phyloP scores from a whole-genome alignment of 2,888 invertebrate genomes.

The Eupithecia tripunctaria region DNA sequence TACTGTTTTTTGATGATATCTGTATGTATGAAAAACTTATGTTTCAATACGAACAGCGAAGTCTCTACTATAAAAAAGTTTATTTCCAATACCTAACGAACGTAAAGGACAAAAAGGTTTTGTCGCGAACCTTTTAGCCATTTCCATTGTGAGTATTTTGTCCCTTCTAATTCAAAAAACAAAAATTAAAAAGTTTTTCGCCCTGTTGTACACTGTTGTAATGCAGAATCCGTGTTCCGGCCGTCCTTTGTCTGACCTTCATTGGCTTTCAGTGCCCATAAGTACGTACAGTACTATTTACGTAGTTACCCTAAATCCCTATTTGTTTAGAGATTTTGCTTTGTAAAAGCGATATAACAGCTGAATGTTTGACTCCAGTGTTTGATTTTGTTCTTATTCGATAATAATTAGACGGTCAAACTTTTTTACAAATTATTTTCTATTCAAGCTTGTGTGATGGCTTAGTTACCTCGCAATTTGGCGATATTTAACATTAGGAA shows the following conservation, averaged over 20 bases:
- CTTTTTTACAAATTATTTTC: neutral
- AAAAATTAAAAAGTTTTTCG: constrained; percentile 32
- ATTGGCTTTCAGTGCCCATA: constrained; percentile 13
- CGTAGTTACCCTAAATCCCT: neutral
- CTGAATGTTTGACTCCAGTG: neutral
- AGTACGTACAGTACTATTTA: neutral
- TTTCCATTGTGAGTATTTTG: constrained; percentile 19
- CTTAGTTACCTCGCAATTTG: neutral
- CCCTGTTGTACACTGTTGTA: constrained; percentile 40
- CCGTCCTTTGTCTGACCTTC: constrained; percentile 30
- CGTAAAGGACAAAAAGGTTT: constrained; percentile 10
- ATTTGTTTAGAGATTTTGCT: neutral
- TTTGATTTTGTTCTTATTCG: neutral
- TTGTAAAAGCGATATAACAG: neutral
- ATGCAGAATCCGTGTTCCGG: constrained; percentile 46
- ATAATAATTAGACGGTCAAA: neutral
- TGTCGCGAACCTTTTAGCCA: constrained; percentile 6
- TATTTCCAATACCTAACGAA: neutral
- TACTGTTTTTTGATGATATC: neutral
- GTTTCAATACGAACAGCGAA: neutral
- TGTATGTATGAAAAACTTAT: neutral
- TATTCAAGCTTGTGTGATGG: neutral
- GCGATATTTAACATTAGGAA: neutral
- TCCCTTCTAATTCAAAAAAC: constrained; percentile 27
- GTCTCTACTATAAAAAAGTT: neutral